phyloP scores from a whole-genome alignment of 1,140 invertebrate genomes.

The Drosophila subobscura region DNA sequence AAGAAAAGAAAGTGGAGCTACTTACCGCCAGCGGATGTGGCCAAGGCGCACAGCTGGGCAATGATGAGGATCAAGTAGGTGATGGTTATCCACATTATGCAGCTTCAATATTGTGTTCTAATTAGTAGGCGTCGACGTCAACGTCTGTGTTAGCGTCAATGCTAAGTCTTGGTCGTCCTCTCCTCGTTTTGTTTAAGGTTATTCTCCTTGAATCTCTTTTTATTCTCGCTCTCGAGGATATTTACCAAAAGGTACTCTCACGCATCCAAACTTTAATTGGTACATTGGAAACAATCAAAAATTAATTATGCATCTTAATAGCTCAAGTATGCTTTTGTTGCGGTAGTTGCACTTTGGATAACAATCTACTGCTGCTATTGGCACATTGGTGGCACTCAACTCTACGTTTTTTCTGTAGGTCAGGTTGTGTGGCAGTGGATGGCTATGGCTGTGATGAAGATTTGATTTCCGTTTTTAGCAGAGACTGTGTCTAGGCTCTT shows the following conservation, averaged over 20 bases:
- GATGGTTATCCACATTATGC: conserved; percentile 67
- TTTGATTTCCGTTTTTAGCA: conserved; percentile 1
- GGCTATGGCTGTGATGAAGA: conserved; percentile 28
- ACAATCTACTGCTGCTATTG: conserved; percentile 5
- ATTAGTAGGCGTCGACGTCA: conserved; percentile 30
- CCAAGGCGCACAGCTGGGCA: conserved; percentile 60
- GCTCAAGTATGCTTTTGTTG: neutral
- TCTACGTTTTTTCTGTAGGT: conserved; percentile 13
- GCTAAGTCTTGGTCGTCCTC: conserved; percentile 44
- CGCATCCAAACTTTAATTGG: too few relatives aligned
- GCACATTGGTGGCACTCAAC: conserved; percentile 12
- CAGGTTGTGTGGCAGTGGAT: conserved; percentile 43
- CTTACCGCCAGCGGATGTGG: conserved; percentile 68
- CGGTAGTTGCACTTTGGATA: neutral
- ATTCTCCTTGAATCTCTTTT: conserved; percentile 9
- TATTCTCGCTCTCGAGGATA: conserved; percentile 11
- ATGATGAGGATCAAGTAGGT: conserved; percentile 50
- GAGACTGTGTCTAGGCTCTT: conserved; percentile 16
- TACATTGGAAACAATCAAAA: too few relatives aligned
- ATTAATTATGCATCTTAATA: too few relatives aligned
- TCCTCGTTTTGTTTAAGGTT: conserved; percentile 21
- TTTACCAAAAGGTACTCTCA: too few relatives aligned
- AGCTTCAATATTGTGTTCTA: conserved; percentile 39
- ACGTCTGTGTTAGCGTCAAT: conserved; percentile 29
- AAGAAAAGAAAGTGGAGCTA: conserved; percentile 1